Percentiles rank a stretch among this genome's conserved stretches.
Conservation (phyloP, 2,113 vertebrate species). For the Lanius collurio region DNA sequence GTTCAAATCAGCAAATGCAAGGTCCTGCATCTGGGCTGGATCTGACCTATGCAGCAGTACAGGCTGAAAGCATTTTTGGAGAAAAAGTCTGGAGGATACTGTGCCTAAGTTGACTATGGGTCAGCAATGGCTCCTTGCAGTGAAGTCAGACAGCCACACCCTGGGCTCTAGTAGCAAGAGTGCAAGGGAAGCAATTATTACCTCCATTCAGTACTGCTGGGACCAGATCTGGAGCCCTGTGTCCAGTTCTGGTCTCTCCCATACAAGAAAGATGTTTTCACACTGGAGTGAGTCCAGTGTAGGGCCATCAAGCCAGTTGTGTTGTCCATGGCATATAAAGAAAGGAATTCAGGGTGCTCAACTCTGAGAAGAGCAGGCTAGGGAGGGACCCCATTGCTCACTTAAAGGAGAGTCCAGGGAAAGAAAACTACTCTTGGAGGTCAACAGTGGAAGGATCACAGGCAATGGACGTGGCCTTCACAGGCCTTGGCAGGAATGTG, state of each 20-base stretch:
- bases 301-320: not conserved
- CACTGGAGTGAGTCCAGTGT: not conserved
- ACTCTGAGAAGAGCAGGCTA: not conserved
- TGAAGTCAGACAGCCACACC: not conserved
- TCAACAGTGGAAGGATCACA: not conserved
- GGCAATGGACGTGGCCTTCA: not conserved
- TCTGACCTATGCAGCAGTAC: not conserved
- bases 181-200: not conserved
- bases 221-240: not conserved
- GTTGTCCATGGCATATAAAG: not conserved
- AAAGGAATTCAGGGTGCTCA: not conserved
- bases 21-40: not conserved
- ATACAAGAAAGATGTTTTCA: not conserved
- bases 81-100: not conserved
- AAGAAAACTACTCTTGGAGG: not conserved
- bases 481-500: not conserved
- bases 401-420: not conserved
- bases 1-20: not conserved
- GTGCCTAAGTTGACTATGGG: not conserved
- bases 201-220: not conserved
- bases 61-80: not conserved
- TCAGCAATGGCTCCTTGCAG: not conserved
- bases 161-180: not conserved
- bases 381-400: not conserved
- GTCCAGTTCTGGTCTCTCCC: not conserved